These are phyloP conservation scores for Lasioglossum zephyrum DNA, from an alignment of 2,888 invertebrate species.

Conservation along the genomic window DNA sequence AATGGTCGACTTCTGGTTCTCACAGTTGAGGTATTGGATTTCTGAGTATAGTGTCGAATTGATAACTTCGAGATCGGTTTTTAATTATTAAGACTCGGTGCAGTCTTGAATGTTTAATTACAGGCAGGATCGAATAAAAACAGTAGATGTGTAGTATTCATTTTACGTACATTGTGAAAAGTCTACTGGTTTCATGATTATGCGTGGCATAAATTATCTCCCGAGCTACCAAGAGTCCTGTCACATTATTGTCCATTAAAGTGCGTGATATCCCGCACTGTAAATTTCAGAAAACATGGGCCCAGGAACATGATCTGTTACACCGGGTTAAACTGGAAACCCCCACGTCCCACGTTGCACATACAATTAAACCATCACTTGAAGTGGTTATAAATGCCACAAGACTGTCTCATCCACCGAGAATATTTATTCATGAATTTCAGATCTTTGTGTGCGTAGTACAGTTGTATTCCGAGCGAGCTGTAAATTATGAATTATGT, in stretches of 20 bases:
- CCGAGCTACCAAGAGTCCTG: neutral
- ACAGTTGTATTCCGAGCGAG: slow-evolving; percentile 3
- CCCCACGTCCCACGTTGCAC: slow-evolving; percentile 74
- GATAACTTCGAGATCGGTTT: neutral
- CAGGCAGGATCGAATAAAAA: neutral
- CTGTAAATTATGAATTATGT: slow-evolving; percentile 3
- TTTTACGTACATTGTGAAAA: neutral
- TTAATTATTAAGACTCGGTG: neutral
- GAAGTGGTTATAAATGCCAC: slow-evolving; percentile 69
- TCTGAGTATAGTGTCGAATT: neutral
- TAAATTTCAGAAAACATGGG: neutral
- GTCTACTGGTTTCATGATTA: neutral
- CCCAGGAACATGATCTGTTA: neutral
- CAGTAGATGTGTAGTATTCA: neutral
- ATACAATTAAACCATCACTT: slow-evolving; percentile 75
- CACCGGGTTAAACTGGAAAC: slow-evolving; percentile 47
- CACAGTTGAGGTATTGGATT: neutral
- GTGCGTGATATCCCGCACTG: neutral
- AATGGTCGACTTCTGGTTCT: neutral
- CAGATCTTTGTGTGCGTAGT: slow-evolving; percentile 17
- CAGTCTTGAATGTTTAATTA: neutral
- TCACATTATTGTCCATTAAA: neutral
- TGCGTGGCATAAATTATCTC: neutral
- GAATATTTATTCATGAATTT: slow-evolving; percentile 41
- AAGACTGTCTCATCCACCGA: slow-evolving; percentile 44